Conservation (phyloP, 2,888 invertebrate species). For the Chloroclystis v-ata region DNA sequence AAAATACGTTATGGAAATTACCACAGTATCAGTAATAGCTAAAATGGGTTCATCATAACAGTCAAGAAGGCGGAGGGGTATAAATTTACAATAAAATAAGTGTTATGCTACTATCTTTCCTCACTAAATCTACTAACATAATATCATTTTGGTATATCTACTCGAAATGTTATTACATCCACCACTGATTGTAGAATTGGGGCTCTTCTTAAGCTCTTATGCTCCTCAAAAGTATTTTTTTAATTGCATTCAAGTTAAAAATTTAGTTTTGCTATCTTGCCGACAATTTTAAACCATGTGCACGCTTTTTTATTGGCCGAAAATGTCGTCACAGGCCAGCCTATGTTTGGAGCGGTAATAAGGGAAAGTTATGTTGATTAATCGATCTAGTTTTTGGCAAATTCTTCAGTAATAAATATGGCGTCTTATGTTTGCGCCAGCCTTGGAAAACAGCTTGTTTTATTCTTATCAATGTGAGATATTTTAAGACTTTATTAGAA, state of each 20-base stretch:
- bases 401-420: not conserved
- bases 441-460: not conserved
- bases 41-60: not conserved
- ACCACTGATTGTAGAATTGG: too few relatives aligned
- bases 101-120: too few relatives aligned
- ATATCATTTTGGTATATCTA: too few relatives aligned
- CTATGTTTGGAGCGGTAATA: not conserved
- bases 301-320: not conserved
- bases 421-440: not conserved
- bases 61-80: too few relatives aligned
- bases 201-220: too few relatives aligned
- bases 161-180: too few relatives aligned
- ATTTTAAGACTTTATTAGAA: too few relatives aligned
- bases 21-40: not conserved
- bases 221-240: too few relatives aligned
- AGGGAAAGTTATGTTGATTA: conserved; percentile 1
- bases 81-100: too few relatives aligned
- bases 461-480: too few relatives aligned
- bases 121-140: too few relatives aligned
- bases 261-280: not conserved
- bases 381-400: not conserved
- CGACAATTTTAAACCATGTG: not conserved
- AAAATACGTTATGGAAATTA: not conserved
- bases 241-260: not conserved
- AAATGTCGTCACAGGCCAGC: not conserved